These are phyloP conservation scores for Dasyornis broadbenti DNA, from an alignment of 2,113 vertebrate genomes.

Conservation along the genomic window DNA sequence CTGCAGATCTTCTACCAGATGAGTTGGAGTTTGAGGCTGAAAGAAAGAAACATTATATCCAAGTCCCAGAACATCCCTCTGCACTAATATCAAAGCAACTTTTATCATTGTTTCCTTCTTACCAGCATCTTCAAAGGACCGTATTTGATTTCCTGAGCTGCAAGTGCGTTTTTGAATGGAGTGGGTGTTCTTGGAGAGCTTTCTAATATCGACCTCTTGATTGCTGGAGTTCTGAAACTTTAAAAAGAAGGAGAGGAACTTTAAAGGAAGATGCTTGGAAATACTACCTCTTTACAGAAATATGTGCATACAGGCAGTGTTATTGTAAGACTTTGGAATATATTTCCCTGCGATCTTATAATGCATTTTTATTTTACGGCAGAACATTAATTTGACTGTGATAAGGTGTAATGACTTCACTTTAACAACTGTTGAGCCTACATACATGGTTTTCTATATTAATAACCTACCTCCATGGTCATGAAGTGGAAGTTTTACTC, in stretches of 20 bases:
- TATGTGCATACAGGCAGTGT: neutral
- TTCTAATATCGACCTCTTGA: slow-evolving; percentile 91
- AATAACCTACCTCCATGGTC: neutral
- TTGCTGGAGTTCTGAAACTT: slow-evolving; percentile 93
- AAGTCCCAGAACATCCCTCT: slow-evolving; percentile 30
- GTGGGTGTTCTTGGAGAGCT: slow-evolving; percentile 91
- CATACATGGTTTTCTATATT: neutral
- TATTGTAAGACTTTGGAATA: neutral
- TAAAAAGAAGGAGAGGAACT: slow-evolving; percentile 39
- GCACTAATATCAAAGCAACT: slow-evolving; percentile 2
- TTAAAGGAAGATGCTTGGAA: neutral
- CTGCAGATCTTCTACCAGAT: slow-evolving; percentile 84
- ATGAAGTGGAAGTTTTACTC: neutral
- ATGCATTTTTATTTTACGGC: neutral
- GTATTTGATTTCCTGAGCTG: slow-evolving; percentile 91
- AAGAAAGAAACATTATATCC: slow-evolving; percentile 45
- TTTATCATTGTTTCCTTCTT: slow-evolving; percentile 65
- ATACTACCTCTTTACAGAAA: neutral
- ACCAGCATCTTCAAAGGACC: slow-evolving; percentile 91
- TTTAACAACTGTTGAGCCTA: neutral
- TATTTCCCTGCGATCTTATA: neutral
- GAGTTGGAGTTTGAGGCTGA: slow-evolving; percentile 82
- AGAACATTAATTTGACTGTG: neutral
- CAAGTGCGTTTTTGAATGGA: slow-evolving; percentile 89
- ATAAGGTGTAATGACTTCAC: neutral